A percentile compares a stretch with the other conserved stretches of the same genome.
Evolutionary conservation across 2,797 vertebrate species (phyloP).

Genomic region (Xenops minutus): DNA sequence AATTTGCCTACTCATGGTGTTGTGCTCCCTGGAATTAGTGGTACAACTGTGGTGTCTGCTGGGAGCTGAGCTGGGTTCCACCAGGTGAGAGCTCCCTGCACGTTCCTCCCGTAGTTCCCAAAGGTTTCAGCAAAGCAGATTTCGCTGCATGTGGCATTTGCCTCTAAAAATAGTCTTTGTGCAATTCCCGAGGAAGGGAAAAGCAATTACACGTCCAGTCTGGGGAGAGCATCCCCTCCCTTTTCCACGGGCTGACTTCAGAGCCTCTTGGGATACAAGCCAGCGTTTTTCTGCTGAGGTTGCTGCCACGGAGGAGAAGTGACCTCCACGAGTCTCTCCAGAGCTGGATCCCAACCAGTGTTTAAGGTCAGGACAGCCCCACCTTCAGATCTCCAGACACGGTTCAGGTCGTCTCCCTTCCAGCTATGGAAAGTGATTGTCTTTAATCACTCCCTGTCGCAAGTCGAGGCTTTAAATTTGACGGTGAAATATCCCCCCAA

Average conservation of each 20-base stretch:
- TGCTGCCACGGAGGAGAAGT: background rate
- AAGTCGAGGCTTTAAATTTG: background rate
- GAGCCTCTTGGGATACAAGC: background rate
- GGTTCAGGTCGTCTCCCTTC: background rate
- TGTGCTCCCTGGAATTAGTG: background rate
- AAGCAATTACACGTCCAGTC: background rate
- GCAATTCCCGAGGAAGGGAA: background rate
- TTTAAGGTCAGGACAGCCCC: background rate
- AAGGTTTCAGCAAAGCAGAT: background rate
- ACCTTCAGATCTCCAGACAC: conserved; percentile 1
- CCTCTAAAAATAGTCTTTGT: conserved; percentile 37
- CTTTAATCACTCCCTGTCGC: background rate
- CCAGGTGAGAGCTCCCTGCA: background rate
- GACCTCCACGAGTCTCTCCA: background rate
- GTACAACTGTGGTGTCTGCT: fast-evolving
- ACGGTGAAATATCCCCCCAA: background rate
- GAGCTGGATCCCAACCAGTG: background rate
- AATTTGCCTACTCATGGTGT: background rate
- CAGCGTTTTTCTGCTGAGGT: conserved; percentile 14
- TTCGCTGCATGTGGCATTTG: background rate
- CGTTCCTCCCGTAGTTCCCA: background rate
- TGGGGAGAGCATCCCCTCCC: conserved; percentile 30
- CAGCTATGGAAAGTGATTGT: conserved; percentile 9
- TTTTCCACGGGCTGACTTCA: background rate
- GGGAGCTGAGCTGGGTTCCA: background rate